A percentile compares a stretch with the other conserved stretches of the same genome.
These are phyloP conservation scores for Drosophila pachea DNA, from an alignment of 1,140 invertebrate species.

Conservation along the genomic window DNA sequence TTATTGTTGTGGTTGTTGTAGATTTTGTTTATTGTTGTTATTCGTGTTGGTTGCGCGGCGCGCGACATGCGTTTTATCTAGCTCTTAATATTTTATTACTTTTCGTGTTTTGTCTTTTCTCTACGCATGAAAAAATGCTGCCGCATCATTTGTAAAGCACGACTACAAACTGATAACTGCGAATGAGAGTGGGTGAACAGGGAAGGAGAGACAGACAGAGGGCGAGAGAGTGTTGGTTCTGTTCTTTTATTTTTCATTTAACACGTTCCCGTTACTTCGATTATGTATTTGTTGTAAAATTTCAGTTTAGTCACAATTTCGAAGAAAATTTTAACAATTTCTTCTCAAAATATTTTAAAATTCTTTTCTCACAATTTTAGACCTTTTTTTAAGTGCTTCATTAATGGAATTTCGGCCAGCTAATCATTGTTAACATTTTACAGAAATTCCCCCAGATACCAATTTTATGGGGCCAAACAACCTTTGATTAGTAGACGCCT, in stretches of 20 bases:
- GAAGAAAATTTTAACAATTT: background rate
- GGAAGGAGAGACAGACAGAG: background rate
- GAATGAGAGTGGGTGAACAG: background rate
- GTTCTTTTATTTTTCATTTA: slow-evolving; percentile 8
- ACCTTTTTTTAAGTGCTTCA: background rate
- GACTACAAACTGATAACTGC: slow-evolving; percentile 53
- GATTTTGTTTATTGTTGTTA: slow-evolving; percentile 16
- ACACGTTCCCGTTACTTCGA: background rate
- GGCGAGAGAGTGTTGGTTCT: background rate
- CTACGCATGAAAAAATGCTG: slow-evolving; percentile 31
- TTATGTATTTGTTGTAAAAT: slow-evolving; percentile 6
- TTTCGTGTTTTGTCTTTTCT: slow-evolving; percentile 45
- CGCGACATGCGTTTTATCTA: slow-evolving; percentile 60
- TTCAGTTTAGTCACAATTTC: background rate
- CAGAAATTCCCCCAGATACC: background rate
- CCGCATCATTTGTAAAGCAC: slow-evolving; percentile 53
- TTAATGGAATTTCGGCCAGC: slow-evolving; percentile 5
- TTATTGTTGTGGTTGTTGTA: background rate
- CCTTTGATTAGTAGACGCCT: background rate
- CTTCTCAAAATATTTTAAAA: too few species aligned
- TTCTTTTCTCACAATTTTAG: too few species aligned
- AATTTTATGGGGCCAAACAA: background rate
- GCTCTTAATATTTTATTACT: slow-evolving; percentile 58
- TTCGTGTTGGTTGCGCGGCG: slow-evolving; percentile 18
- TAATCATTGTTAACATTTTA: slow-evolving; percentile 1